A percentile compares a stretch with the other conserved stretches of the same genome.
Evolutionary conservation across 2,113 vertebrate species (phyloP).

Genomic region (Gobius niger): DNA sequence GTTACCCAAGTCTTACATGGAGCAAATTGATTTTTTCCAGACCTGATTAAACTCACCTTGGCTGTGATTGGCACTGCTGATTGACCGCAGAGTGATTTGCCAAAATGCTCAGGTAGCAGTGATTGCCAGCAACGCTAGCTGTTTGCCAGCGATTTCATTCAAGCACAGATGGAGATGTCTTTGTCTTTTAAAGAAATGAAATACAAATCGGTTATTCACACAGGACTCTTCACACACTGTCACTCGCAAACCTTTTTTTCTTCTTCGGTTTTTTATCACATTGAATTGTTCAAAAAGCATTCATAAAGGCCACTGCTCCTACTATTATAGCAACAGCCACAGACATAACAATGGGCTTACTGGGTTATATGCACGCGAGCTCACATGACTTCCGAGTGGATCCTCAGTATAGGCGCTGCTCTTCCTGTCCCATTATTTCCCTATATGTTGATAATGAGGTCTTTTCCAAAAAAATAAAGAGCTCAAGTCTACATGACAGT

Average conservation of each 20-base stretch:
- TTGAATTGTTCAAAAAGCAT: neutral
- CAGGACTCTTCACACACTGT: neutral
- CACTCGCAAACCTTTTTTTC: neutral
- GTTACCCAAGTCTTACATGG: conserved; percentile 30
- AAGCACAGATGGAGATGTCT: conserved; percentile 24
- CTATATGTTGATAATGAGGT: too few species aligned
- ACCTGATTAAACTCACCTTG: conserved; percentile 48
- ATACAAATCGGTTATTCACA: conserved; percentile 2
- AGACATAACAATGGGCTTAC: too few species aligned
- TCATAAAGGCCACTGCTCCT: neutral
- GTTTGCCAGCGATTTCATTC: conserved; percentile 22
- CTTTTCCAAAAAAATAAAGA: too few species aligned
- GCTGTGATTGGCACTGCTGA: conserved; percentile 37
- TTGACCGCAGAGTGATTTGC: conserved; percentile 42
- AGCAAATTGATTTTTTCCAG: conserved; percentile 44
- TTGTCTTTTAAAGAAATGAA: conserved; percentile 15
- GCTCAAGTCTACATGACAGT: too few species aligned
- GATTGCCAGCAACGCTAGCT: conserved; percentile 25
- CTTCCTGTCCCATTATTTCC: too few species aligned
- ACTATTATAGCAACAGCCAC: neutral
- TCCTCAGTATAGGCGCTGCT: too few species aligned
- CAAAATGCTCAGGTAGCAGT: conserved; percentile 27
- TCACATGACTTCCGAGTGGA: too few species aligned
- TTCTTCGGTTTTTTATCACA: neutral
- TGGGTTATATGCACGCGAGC: too few species aligned